These are phyloP conservation scores for Scortum barcoo DNA, from an alignment of 2,113 vertebrate genomes.

Conservation along the genomic window DNA sequence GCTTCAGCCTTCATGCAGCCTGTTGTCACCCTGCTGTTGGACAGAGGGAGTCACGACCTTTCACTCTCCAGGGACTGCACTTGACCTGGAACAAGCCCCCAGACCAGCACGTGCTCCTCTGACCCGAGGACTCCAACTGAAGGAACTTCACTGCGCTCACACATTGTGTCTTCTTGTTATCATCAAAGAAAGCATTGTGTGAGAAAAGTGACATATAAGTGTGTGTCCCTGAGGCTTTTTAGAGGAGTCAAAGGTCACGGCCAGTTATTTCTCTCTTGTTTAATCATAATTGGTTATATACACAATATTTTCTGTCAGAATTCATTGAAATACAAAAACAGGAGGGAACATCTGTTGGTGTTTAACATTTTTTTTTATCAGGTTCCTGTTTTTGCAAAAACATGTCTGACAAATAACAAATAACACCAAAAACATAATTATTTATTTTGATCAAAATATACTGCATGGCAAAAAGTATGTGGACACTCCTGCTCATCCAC, in stretches of 20 bases:
- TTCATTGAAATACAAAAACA: not conserved
- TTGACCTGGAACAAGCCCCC: conserved; percentile 67
- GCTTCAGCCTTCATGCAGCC: not conserved
- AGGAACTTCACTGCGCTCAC: not conserved
- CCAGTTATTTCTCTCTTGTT: conserved; percentile 57
- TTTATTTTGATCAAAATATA: not conserved
- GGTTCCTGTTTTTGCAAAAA: not conserved
- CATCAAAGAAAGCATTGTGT: not conserved
- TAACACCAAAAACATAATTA: not conserved
- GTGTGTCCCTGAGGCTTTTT: conserved; percentile 55
- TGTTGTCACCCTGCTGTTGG: conserved; percentile 28
- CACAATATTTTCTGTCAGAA: not conserved
- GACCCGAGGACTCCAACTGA: not conserved
- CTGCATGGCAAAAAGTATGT: not conserved
- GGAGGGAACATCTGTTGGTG: not conserved
- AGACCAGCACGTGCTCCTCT: conserved; percentile 48
- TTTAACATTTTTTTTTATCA: not conserved
- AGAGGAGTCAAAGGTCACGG: conserved; percentile 54
- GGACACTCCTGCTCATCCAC: not conserved
- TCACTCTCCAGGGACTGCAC: conserved; percentile 54
- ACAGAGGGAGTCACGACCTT: conserved; percentile 65
- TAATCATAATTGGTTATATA: conserved; percentile 45
- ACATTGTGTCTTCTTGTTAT: not conserved
- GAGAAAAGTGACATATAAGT: not conserved
- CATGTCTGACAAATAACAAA: not conserved